Base-by-base conservation (phyloP, 2,113 vertebrate genomes). In the Catharus bicknelli region DNA sequence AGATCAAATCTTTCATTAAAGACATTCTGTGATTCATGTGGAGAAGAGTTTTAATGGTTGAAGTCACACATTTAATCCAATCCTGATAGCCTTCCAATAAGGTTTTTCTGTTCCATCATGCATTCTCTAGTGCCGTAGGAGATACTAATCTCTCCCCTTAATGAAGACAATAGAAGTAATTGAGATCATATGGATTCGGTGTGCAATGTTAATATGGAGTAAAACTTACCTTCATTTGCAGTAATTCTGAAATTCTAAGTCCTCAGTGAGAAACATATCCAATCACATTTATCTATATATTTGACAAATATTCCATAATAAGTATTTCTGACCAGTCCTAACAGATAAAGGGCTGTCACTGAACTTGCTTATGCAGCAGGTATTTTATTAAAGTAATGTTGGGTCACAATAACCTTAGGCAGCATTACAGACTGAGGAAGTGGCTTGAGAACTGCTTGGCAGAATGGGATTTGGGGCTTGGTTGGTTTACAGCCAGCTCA, bases 111-210 rank as follows among this genome's bases (percentile, higher is more conserved):
- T 61, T 73, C 26, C 10, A 36, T 54, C 12, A 64, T 27, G 3
- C 4, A 18, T 75, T 62, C 55, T 3, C 1, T 45, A 25, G 7
- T 72, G 45, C 7, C 1, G 0, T 12, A 26, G 15, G 22, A 72
- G 20, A 34, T 11, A 13, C 59, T 34, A 38, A 34, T 42, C 16
- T 68, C 27, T 20, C 10, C 20, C 22, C 3, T 50, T 23, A 69
- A 16, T 0, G 3, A 42, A 86, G 50, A 13, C 7, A 55, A 47
- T 2, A 76, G 16, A 86, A 68, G 38, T n/a, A 50, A 55, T 5
- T 47, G 26, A 59, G 19, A 68, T 47, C 16, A 38, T 30, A 63
- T 68, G 32, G 29, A 76, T 11, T 58, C n/a, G 45, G 26, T 34
- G 7, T 36, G 22, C 5, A 84, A 11, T 25, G 51, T 13, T 68